Evolutionary conservation across 2,113 vertebrate genomes (phyloP), one percentile per base, ranked within the genome.

Genomic region (Aplodontia rufa): DNA sequence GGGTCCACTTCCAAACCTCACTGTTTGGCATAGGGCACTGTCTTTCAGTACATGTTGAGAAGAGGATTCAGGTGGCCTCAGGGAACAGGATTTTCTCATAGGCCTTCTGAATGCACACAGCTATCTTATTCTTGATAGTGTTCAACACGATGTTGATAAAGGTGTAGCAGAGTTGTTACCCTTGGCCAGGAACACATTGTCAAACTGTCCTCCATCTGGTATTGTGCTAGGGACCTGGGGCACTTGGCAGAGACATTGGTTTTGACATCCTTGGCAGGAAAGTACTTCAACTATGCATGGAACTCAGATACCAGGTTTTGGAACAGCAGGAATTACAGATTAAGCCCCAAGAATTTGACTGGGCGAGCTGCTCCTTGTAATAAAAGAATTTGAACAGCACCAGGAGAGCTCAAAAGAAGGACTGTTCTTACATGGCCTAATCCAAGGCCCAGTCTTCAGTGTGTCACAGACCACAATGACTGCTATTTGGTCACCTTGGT

Each of bases 321-420:
- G 66, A 99, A 99, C 49, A 99, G 98, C 95, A 99, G 98, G 98
- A 99, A 99, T 53, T 99, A 99, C 78, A 99, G 98, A 94, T 99
- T 99, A 79, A 99, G 98, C n/a, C 99, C 99, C 90, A 99, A 98
- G 55, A 99, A 98, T 99, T 99, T 0, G 99, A 99, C 62, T 99
- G 99, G 0, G 99, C 98, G 53, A 99, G 98, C 90, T 99, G 98
- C 0, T 99, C 99, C 97, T 99, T 99, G 98, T 99, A 99, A 96
- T 99, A 99, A 98, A 99, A 99, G 97, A 99, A 99, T 93, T 99
- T 99, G 20, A 99, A 98, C 96, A 99, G 99, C 4, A 99, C 99
- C 99, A 99, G 99, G 97, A 99, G 97, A 99, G 98, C 96, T 99
- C 99, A 95, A 99, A 99, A 42, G 99, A 99, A 0, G 99, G 99